A percentile compares a stretch with the other conserved stretches of the same genome.
Conservation (phyloP, 2,888 invertebrate genomes). For the Eupithecia exiguata region DNA sequence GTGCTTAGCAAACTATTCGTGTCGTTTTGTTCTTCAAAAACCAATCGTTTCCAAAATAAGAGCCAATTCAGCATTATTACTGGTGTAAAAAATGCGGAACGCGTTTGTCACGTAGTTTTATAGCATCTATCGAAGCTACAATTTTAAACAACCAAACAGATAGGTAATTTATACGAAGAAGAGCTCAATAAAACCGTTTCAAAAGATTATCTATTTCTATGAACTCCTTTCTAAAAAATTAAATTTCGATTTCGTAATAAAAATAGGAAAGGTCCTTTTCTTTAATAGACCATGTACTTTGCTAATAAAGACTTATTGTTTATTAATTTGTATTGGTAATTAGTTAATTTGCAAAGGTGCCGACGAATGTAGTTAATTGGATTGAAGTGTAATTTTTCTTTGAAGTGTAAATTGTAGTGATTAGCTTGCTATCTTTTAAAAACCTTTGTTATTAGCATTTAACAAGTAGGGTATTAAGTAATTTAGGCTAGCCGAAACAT, state of each 20-base stretch:
- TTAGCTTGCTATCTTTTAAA: slow-evolving; percentile 15
- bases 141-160: neutral
- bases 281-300: neutral
- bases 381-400: slow-evolving; percentile 40
- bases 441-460: neutral
- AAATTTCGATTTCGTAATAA: neutral
- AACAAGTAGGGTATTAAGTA: neutral
- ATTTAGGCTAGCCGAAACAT: neutral
- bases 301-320: slow-evolving; percentile 11
- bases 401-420: slow-evolving; percentile 40
- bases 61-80: slow-evolving; percentile 38
- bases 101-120: slow-evolving; percentile 40
- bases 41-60: slow-evolving; percentile 46
- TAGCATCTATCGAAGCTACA: neutral
- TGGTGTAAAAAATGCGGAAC: slow-evolving; percentile 44
- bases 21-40: slow-evolving; percentile 40
- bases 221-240: neutral
- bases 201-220: neutral
- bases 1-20: slow-evolving; percentile 38
- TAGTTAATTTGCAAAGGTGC: slow-evolving; percentile 50
- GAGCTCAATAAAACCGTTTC: neutral
- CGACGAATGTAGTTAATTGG: slow-evolving; percentile 42
- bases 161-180: neutral
- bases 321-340: slow-evolving; percentile 39
- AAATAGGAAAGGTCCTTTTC: neutral